Percentiles rank a stretch among this genome's conserved stretches.
phyloP scores from a whole-genome alignment of 2,888 invertebrate species.

The Phyllotreta striolata region DNA sequence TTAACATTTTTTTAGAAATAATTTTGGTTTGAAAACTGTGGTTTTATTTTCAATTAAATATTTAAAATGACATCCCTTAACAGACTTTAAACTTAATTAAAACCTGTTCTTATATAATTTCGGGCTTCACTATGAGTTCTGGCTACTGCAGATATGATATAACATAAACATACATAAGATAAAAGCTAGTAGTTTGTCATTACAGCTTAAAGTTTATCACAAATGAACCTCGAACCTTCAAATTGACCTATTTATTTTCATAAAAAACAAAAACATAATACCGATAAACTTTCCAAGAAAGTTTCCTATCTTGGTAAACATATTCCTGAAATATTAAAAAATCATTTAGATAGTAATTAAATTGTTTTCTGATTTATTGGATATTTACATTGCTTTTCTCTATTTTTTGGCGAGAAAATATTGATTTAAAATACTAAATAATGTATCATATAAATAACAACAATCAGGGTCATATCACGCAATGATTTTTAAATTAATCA shows the following conservation, averaged over 20 bases:
- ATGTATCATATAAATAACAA: neutral
- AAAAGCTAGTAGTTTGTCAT: neutral
- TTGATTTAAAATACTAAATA: neutral
- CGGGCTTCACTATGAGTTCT: no score
- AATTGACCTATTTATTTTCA: constrained; percentile 3
- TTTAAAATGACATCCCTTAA: no score
- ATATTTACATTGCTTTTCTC: no score
- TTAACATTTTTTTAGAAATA: no score
- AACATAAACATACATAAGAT: neutral
- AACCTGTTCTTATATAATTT: no score
- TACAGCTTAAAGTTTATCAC: neutral
- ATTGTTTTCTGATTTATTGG: neutral
- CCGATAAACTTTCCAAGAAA: constrained; percentile 6
- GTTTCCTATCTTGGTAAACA: neutral
- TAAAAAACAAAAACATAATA: neutral
- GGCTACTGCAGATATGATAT: no score
- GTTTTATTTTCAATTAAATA: no score
- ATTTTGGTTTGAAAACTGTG: no score
- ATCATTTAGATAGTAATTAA: neutral
- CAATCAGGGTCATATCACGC: constrained; percentile 14
- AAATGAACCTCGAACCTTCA: constrained; percentile 2
- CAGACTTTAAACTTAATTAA: no score
- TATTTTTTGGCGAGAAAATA: neutral
- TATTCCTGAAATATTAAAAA: no score
- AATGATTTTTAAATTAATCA: constrained; percentile 1